Base-by-base conservation (phyloP, 2,797 vertebrate species). In the Epinephelus awoara region DNA sequence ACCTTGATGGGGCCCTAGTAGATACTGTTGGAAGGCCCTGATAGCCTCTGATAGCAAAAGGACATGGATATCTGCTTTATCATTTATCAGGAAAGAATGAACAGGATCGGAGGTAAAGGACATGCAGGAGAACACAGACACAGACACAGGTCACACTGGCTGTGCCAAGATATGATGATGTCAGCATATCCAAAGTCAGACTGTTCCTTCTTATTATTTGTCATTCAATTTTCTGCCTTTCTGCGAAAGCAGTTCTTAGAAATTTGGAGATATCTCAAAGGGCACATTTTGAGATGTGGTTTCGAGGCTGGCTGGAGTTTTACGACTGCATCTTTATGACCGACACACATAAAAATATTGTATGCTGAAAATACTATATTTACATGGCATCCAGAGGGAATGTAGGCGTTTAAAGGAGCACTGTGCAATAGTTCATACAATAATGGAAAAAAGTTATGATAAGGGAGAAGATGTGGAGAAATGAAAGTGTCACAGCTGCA, bases 1-100 rank as follows among this genome's bases (percentile, higher is more conserved):
- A 91, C 94, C 94, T 93, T 92, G 89, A 85, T 4, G 34, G 52
- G 69, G 80, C 80, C 70, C 61, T 52, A 4, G 58, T 15, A 77
- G 82, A 91, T 88, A 82, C 64, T 56, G 74, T 51, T 40, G 56
- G 80, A 62, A 85, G 83, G 66, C 59, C 74, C 85, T 15, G 83
- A 92, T 92, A 92, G 74, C 82, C 77, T 80, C 83, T 42, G 86
- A 88, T 85, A 89, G 82, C 68, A 73, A 79, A 75, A 25, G 3
- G n/a, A 70, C 79, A 61, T 85, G 73, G 46, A 73, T 77, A 83
- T 67, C 25, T 42, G 38, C 69, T 75, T 84, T 79, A 90, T 92
- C 89, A 18, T 81, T 86, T 77, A 86, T 81, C 78, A 57, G 67
- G 38, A 18, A 65, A 40, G 69, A 72, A 72, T 66, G 80, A 81